A percentile compares a stretch with the other conserved stretches of the same genome.
Evolutionary conservation across 2,797 vertebrate genomes (phyloP).

Genomic region (Knipowitschia caucasica): DNA sequence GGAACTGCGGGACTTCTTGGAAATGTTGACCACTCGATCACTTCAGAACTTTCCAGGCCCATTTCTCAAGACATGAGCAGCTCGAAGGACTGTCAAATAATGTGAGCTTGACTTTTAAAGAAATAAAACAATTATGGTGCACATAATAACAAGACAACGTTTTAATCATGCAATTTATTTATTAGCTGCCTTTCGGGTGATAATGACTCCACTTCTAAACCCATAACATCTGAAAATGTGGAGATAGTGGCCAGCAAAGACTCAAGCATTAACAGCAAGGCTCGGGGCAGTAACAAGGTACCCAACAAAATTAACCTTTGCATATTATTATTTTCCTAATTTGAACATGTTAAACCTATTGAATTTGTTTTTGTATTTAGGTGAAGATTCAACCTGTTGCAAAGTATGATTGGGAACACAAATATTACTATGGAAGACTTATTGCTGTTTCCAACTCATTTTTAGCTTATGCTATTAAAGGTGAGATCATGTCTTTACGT

Average conservation of each 20-base stretch:
- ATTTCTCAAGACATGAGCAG: constrained; percentile 76
- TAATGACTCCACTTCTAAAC: constrained; percentile 86
- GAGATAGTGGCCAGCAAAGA: constrained; percentile 96
- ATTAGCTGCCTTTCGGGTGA: constrained; percentile 89
- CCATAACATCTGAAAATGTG: constrained; percentile 88
- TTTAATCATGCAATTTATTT: neutral
- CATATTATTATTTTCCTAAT: no score
- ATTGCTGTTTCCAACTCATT: constrained; percentile 97
- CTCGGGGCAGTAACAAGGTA: constrained; percentile 95
- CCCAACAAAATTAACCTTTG: no score
- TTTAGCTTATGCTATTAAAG: constrained; percentile 94
- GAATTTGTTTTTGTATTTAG: constrained; percentile 60
- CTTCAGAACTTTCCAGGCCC: constrained; percentile 76
- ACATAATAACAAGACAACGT: no score
- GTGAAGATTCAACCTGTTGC: constrained; percentile 98
- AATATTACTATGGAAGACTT: constrained; percentile 95
- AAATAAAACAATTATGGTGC: no score
- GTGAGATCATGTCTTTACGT: constrained; percentile 65
- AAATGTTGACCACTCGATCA: constrained; percentile 68
- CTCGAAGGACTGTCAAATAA: constrained; percentile 86
- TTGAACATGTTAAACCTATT: neutral
- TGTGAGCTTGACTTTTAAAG: constrained; percentile 75
- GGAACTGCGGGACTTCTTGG: constrained; percentile 82
- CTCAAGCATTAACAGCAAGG: constrained; percentile 95
- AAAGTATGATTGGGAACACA: constrained; percentile 99